These are phyloP conservation scores for Umimayanthus kanabou DNA, from an alignment of 92 coral and sea anemone species.

Conservation along the genomic window DNA sequence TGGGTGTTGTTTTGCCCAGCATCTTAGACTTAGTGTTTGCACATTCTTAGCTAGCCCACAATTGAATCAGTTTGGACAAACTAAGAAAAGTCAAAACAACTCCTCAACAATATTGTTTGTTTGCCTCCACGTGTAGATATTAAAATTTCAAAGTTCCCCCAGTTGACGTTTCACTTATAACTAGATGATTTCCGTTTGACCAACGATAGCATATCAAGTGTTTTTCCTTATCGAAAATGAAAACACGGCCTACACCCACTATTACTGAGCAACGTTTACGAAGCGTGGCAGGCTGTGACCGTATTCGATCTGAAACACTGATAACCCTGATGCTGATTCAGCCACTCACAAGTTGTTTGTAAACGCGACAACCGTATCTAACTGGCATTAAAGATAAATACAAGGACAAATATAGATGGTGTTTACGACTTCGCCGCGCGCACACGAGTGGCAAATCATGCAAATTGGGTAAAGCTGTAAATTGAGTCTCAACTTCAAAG, in stretches of 20 bases:
- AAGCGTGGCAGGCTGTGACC: not conserved
- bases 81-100: not conserved
- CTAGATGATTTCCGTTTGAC: not conserved
- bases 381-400: slow-evolving; percentile 2
- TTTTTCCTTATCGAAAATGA: not conserved
- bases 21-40: too few species aligned
- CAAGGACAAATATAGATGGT: not conserved
- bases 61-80: too few species aligned
- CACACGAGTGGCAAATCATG: slow-evolving; percentile 40
- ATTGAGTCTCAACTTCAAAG: not conserved
- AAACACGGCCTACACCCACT: not conserved
- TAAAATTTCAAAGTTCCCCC: not conserved
- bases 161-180: not conserved
- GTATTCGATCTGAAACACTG: not conserved
- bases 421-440: slow-evolving; percentile 11
- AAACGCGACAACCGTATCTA: slow-evolving; percentile 1
- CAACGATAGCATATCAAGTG: not conserved
- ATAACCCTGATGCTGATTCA: not conserved
- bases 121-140: not conserved
- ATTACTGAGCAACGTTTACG: not conserved
- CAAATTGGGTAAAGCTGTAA: slow-evolving; percentile 4
- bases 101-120: not conserved
- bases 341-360: slow-evolving; percentile 4
- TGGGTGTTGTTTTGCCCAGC: too few species aligned
- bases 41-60: too few species aligned